phyloP scores from a whole-genome alignment of 2,113 vertebrate genomes.

The Carassius gibelio region DNA sequence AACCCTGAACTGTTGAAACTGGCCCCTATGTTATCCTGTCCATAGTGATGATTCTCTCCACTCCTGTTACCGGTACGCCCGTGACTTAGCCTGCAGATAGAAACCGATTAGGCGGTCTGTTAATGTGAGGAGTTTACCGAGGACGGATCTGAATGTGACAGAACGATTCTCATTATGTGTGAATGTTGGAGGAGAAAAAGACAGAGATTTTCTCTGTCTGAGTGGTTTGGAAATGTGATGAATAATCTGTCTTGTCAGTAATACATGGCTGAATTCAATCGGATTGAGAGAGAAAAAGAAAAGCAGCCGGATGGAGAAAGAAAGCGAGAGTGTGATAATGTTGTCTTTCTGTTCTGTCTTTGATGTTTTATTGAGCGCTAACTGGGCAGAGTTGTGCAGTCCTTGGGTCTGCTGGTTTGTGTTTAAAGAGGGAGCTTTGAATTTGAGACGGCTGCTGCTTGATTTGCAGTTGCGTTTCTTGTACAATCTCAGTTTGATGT shows the following conservation, averaged over 20 bases:
- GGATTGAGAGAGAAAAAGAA: background rate
- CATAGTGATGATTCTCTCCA: constrained; percentile 45
- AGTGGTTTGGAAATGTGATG: background rate
- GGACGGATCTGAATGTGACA: constrained; percentile 13
- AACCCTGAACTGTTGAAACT: constrained; percentile 53
- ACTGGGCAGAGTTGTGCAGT: constrained; percentile 17
- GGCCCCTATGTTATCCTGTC: constrained; percentile 37
- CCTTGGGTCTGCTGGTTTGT: constrained; percentile 21
- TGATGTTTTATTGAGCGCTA: constrained; percentile 56
- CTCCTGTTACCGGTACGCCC: constrained; percentile 57
- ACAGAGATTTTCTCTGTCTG: background rate
- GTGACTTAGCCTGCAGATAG: constrained; percentile 65
- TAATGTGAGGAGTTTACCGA: constrained; percentile 48
- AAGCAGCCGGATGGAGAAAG: constrained; percentile 25
- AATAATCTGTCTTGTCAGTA: constrained; percentile 3
- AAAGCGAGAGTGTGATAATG: constrained; percentile 9
- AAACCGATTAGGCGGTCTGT: constrained; percentile 57
- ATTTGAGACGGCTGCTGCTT: constrained; percentile 29
- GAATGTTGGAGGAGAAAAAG: background rate
- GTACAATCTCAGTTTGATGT: background rate
- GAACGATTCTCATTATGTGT: background rate
- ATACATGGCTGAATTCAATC: background rate
- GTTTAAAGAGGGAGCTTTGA: constrained; percentile 33
- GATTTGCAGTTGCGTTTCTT: constrained; percentile 29
- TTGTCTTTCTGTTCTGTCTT: constrained; percentile 42